Evolutionary conservation across 2,888 invertebrate genomes (phyloP).

Genomic region (Agonopterix arenella): DNA sequence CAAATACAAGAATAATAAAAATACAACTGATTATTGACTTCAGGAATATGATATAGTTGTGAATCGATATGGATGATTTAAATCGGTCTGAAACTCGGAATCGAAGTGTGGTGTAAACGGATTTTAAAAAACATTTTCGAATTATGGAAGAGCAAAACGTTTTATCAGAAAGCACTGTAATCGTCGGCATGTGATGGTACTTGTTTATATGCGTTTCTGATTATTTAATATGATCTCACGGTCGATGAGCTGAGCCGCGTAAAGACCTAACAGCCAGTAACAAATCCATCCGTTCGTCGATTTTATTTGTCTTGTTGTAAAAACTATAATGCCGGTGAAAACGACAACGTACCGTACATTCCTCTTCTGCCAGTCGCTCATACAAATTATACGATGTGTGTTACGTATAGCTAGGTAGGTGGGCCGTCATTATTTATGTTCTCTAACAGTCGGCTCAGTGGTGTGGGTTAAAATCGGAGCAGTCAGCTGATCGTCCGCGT

Average conservation of each 20-base stretch:
- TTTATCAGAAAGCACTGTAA: too few species aligned
- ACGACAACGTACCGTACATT: constrained; percentile 62
- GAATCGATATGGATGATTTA: too few species aligned
- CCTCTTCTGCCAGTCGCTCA: constrained; percentile 58
- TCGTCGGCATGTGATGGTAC: constrained; percentile 15
- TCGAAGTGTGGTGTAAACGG: too few species aligned
- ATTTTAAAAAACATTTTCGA: too few species aligned
- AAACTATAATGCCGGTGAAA: constrained; percentile 54
- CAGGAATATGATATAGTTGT: too few species aligned
- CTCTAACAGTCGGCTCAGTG: constrained; percentile 69
- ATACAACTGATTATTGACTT: too few species aligned
- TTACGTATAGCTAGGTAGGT: constrained; percentile 74
- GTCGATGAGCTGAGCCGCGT: constrained; percentile 26
- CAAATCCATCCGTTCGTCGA: constrained; percentile 38
- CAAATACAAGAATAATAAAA: too few species aligned
- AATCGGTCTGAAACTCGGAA: too few species aligned
- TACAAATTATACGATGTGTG: constrained; percentile 73
- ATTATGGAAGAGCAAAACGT: too few species aligned
- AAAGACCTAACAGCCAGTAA: constrained; percentile 49
- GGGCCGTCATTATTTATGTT: constrained; percentile 77
- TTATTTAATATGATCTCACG: constrained; percentile 69
- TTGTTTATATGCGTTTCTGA: constrained; percentile 55
- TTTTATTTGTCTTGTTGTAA: constrained; percentile 54
- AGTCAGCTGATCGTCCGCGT: constrained; percentile 69
- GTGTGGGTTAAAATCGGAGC: constrained; percentile 77